These are phyloP conservation scores for Bradypodion ventrale DNA, from an alignment of 2,797 vertebrate genomes.

Conservation along the genomic window DNA sequence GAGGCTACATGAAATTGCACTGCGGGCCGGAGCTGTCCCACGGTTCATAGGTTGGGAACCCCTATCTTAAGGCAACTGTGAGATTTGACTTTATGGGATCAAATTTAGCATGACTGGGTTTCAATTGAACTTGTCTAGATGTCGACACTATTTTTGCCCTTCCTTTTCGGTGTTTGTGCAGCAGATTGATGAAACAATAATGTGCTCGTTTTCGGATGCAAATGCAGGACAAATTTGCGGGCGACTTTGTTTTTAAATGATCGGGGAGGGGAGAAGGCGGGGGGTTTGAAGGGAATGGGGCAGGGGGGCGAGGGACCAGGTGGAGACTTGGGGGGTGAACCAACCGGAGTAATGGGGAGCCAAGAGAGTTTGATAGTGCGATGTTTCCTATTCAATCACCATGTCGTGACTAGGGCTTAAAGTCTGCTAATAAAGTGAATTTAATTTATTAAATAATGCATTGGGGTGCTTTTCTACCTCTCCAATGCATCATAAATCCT, in stretches of 20 bases:
- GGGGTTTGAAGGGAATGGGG: background rate
- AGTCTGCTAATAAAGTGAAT: conserved; percentile 44
- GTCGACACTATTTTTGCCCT: fast-evolving
- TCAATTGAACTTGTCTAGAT: too few relatives aligned
- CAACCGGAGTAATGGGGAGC: background rate
- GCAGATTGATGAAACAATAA: background rate
- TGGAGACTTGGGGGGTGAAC: background rate
- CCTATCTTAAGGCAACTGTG: too few relatives aligned
- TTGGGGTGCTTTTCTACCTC: conserved; percentile 33
- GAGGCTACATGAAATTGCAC: too few relatives aligned
- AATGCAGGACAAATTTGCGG: background rate
- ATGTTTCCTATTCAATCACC: background rate
- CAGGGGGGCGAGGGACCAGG: background rate
- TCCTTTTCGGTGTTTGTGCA: too few relatives aligned
- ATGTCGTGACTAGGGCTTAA: conserved; percentile 31
- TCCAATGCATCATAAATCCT: conserved; percentile 64
- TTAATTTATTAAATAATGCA: conserved; percentile 30
- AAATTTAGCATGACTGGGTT: background rate
- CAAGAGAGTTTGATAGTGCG: conserved; percentile 6
- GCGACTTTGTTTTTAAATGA: background rate
- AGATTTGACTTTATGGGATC: background rate
- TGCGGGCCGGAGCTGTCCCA: too few relatives aligned
- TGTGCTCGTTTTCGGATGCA: conserved; percentile 4
- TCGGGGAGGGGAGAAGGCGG: background rate
- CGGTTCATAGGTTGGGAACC: too few relatives aligned